Conservation (phyloP, 2,888 invertebrate species). For the Arge pagana region DNA sequence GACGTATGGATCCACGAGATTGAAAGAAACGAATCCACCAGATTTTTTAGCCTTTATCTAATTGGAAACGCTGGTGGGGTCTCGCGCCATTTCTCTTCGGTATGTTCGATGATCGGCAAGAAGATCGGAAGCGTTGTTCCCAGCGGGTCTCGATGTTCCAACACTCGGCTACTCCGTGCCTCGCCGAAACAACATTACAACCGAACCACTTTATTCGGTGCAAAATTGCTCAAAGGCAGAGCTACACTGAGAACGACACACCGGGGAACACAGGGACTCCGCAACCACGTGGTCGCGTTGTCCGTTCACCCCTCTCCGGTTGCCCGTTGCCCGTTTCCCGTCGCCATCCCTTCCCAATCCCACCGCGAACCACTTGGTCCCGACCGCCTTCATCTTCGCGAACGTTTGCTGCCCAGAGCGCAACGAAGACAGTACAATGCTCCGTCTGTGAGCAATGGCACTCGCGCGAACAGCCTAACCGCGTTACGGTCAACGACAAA, state of each 20-base stretch:
- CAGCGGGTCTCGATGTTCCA: neutral
- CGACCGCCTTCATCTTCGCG: slow-evolving; percentile 23
- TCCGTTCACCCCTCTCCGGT: slow-evolving; percentile 44
- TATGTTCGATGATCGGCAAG: too few species aligned
- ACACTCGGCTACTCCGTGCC: neutral
- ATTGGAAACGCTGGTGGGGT: too few species aligned
- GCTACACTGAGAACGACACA: slow-evolving; percentile 50
- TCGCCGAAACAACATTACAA: too few species aligned
- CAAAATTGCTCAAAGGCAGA: slow-evolving; percentile 48
- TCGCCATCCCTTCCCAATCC: slow-evolving; percentile 32
- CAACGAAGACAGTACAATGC: slow-evolving; percentile 37
- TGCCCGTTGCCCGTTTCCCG: slow-evolving; percentile 20
- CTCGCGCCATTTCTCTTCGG: too few species aligned
- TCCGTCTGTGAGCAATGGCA: slow-evolving; percentile 23
- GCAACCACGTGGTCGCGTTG: slow-evolving; percentile 52
- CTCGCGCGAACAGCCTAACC: too few species aligned
- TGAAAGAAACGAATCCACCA: too few species aligned
- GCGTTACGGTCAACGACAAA: too few species aligned
- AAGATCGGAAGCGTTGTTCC: neutral
- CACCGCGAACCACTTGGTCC: too few species aligned
- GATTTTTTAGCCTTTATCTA: too few species aligned
- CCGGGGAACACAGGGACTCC: slow-evolving; percentile 38
- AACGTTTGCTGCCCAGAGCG: neutral
- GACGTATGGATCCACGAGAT: too few species aligned
- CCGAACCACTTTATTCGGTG: slow-evolving; percentile 30